Conservation (phyloP, 2,797 vertebrate genomes). For the Rhinatrema bivittatum region DNA sequence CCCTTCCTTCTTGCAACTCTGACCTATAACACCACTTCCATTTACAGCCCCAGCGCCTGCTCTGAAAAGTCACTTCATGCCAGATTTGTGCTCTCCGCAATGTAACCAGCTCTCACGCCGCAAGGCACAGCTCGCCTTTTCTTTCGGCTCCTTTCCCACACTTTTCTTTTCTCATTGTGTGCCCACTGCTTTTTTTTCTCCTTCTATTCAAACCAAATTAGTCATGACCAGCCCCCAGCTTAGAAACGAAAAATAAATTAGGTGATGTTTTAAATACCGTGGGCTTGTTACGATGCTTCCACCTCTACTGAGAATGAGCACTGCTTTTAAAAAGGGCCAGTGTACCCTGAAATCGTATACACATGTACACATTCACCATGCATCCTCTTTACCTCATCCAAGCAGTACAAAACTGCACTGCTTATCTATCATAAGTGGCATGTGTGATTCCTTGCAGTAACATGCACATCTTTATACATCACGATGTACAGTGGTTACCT, state of each 20-base stretch:
- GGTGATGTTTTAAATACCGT: conserved; percentile 25
- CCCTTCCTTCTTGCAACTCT: background rate
- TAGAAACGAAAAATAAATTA: conserved; percentile 44
- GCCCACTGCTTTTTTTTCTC: conserved; percentile 32
- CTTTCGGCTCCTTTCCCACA: conserved; percentile 43
- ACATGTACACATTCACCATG: too few relatives aligned
- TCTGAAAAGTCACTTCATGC: conserved; percentile 38
- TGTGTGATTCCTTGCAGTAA: too few relatives aligned
- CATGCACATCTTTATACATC: too few relatives aligned
- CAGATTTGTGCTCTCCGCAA: conserved; percentile 28
- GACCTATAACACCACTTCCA: conserved; percentile 20
- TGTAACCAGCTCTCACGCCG: conserved; percentile 23
- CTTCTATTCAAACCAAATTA: conserved; percentile 49
- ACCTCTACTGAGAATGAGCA: background rate
- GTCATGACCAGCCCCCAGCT: conserved; percentile 42
- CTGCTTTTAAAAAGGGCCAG: background rate
- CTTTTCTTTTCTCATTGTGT: conserved; percentile 39
- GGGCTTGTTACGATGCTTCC: background rate
- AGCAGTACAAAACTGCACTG: too few relatives aligned
- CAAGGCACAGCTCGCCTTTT: conserved; percentile 32
- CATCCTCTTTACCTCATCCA: too few relatives aligned
- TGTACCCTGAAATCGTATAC: background rate
- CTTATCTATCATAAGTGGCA: too few relatives aligned
- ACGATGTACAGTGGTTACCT: too few relatives aligned
- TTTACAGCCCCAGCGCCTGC: conserved; percentile 14